Percentiles rank a stretch among this genome's conserved stretches.
phyloP scores from a whole-genome alignment of 2,113 vertebrate genomes.

The Eudyptes chrysolophus region DNA sequence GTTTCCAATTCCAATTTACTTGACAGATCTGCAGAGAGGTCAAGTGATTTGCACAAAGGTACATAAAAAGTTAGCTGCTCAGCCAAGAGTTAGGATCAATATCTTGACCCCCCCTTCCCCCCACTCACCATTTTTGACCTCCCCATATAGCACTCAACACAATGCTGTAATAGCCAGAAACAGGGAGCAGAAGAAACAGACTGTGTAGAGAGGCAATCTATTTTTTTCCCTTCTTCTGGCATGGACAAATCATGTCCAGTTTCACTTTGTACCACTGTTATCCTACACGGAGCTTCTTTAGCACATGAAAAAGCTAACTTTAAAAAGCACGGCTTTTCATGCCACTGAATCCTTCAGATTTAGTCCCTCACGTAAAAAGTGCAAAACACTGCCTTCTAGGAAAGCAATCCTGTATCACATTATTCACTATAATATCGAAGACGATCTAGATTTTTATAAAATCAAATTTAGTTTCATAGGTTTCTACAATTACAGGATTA shows the following conservation, averaged over 20 bases:
- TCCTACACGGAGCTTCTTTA: not conserved
- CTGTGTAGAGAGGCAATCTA: not conserved
- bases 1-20: not conserved
- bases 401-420: not conserved
- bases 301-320: not conserved
- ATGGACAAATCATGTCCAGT: not conserved
- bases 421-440: not conserved
- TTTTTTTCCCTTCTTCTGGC: not conserved
- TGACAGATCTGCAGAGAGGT: not conserved
- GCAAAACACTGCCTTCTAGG: not conserved
- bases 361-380: not conserved
- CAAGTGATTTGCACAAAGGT: not conserved
- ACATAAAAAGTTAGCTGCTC: not conserved
- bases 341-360: not conserved
- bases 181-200: not conserved
- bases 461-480: not conserved
- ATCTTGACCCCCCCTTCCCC: not conserved
- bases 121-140: not conserved
- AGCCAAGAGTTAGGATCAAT: not conserved
- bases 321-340: not conserved
- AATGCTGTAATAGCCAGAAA: not conserved
- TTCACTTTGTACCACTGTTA: not conserved
- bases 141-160: not conserved
- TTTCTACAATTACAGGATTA: not conserved
- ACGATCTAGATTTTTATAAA: not conserved